Evolutionary conservation across 2,113 vertebrate genomes (phyloP).

Genomic region (Vulpes lagopus): DNA sequence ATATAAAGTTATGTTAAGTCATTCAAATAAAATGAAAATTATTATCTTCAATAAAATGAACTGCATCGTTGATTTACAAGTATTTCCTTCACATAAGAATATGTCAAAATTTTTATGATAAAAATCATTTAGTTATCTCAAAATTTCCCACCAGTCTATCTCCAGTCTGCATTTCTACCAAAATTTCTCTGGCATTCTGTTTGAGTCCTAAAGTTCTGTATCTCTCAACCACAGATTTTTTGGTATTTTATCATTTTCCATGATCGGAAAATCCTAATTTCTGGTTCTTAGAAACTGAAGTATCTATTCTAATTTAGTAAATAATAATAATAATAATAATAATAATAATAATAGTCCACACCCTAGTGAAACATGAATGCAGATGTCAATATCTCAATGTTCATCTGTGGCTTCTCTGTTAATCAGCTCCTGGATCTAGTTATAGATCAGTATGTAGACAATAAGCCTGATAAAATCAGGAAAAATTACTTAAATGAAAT

Average conservation of each 20-base stretch:
- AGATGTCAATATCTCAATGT: background rate
- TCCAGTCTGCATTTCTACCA: background rate
- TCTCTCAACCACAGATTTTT: background rate
- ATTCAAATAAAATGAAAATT: constrained; percentile 69
- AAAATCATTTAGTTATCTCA: background rate
- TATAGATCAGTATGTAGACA: background rate
- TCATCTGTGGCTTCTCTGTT: background rate
- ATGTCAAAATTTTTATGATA: constrained; percentile 42
- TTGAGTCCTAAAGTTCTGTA: background rate
- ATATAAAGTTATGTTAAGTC: constrained; percentile 86
- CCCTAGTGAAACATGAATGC: background rate
- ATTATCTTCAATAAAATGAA: constrained; percentile 77
- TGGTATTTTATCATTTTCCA: background rate
- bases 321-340: background rate
- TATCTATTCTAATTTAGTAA: constrained; percentile 25
- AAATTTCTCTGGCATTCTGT: background rate
- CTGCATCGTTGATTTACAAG: constrained; percentile 53
- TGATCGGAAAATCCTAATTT: background rate
- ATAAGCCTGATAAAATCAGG: constrained; percentile 7
- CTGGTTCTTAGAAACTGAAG: background rate
- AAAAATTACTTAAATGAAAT: constrained; percentile 36
- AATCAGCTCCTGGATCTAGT: background rate
- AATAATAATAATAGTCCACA: background rate
- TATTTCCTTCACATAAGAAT: background rate
- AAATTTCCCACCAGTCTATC: background rate